These are phyloP conservation scores for Zaprionus capensis DNA, from an alignment of 1,140 invertebrate genomes.

Conservation along the genomic window DNA sequence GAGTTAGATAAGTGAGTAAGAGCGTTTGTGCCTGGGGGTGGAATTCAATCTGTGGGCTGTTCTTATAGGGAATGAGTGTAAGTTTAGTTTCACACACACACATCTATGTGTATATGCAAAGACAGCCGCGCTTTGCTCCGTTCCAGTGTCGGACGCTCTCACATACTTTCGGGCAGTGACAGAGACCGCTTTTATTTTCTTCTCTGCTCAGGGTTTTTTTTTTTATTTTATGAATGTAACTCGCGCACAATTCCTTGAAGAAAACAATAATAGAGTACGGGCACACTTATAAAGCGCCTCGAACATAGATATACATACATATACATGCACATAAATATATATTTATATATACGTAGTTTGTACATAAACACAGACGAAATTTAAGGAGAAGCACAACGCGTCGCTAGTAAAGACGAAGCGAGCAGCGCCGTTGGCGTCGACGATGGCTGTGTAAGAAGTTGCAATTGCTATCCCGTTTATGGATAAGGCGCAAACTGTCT, in stretches of 20 bases:
- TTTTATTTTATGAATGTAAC: conserved; percentile 24
- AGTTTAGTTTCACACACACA: conserved; percentile 51
- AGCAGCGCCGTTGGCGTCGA: conserved; percentile 38
- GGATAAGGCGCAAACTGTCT: conserved; percentile 65
- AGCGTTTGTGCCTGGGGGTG: conserved; percentile 37
- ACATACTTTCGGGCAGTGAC: conserved; percentile 25
- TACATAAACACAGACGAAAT: conserved; percentile 24
- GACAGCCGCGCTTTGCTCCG: conserved; percentile 17
- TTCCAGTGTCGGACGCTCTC: conserved; percentile 52
- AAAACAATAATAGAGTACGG: conserved; percentile 71
- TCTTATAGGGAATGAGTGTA: conserved; percentile 32
- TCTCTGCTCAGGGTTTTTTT: conserved; percentile 60
- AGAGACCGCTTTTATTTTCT: conserved; percentile 38
- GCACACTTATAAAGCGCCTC: conserved; percentile 11
- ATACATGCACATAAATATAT: conserved; percentile 11
- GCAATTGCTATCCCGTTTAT: conserved; percentile 69
- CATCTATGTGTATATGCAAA: conserved; percentile 5
- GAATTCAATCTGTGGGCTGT: conserved; percentile 42
- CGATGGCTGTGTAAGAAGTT: conserved; percentile 63
- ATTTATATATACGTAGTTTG: neutral
- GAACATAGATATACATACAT: neutral
- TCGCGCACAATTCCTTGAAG: conserved; percentile 73
- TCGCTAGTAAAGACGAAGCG: conserved; percentile 41
- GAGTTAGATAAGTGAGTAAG: conserved; percentile 2
- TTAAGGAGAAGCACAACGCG: conserved; percentile 64